Evolutionary conservation across 2,797 vertebrate species (phyloP).

Genomic region (Tadarida brasiliensis): DNA sequence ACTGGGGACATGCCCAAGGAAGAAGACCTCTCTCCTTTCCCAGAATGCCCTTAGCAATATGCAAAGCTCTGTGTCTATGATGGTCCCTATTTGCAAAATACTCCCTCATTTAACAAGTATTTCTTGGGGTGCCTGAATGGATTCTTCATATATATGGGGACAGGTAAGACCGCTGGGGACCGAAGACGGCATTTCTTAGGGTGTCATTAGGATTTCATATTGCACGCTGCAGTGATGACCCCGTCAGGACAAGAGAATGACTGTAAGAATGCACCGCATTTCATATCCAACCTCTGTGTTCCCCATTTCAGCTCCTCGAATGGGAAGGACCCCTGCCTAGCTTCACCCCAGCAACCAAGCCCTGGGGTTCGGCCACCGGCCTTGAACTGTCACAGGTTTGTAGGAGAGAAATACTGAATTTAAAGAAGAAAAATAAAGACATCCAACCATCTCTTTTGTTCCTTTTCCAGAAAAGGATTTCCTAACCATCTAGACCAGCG

Average conservation of each 20-base stretch:
- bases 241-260: not conserved
- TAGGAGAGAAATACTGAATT: not conserved
- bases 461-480: not conserved
- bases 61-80: not conserved
- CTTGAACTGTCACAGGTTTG: not conserved
- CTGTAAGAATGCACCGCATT: not conserved
- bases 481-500: not conserved
- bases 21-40: not conserved
- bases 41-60: not conserved
- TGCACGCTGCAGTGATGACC: not conserved
- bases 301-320: not conserved
- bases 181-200: not conserved
- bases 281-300: too few relatives aligned
- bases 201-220: not conserved
- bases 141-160: not conserved
- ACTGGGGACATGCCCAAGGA: not conserved
- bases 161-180: not conserved
- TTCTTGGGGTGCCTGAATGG: not conserved
- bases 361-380: not conserved
- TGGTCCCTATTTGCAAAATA: not conserved
- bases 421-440: not conserved
- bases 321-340: not conserved
- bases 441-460: not conserved
- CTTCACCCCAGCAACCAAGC: not conserved
- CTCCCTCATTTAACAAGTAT: slow-evolving; percentile 6